These are phyloP conservation scores for Magallana nippona DNA, from an alignment of 2,888 invertebrate species.

Conservation along the genomic window DNA sequence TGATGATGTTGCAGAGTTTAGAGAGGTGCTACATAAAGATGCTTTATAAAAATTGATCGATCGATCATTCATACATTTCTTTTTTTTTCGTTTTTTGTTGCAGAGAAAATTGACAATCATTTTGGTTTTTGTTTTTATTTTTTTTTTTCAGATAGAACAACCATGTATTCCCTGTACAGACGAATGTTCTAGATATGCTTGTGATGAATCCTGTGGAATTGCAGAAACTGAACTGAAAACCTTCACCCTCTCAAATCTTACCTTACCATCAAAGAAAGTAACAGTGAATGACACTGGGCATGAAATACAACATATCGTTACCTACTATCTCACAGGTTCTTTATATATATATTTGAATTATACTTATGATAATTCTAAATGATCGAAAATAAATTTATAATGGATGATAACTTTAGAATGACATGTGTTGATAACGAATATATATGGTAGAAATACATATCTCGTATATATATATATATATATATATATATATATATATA, in stretches of 20 bases:
- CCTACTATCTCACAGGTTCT: constrained; percentile 31
- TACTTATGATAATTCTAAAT: neutral
- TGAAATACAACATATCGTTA: constrained; percentile 2
- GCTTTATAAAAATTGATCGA: too few species aligned
- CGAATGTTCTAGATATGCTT: constrained; percentile 56
- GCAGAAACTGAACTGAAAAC: constrained; percentile 13
- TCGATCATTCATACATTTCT: too few species aligned
- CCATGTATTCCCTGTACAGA: constrained; percentile 63
- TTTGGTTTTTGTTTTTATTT: neutral
- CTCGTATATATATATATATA: too few species aligned
- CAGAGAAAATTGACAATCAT: neutral
- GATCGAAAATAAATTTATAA: too few species aligned
- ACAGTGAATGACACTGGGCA: constrained; percentile 18
- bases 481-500: too few species aligned
- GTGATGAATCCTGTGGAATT: constrained; percentile 49
- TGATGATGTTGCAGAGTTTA: constrained; percentile 53
- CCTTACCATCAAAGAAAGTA: neutral
- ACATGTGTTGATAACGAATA: too few species aligned
- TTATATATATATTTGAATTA: neutral
- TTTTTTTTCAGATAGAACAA: constrained; percentile 49
- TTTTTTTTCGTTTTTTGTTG: too few species aligned
- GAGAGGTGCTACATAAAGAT: constrained; percentile 50
- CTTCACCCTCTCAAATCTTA: constrained; percentile 22
- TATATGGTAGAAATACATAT: too few species aligned
- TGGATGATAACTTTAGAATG: too few species aligned